A percentile compares a stretch with the other conserved stretches of the same genome.
Conservation (phyloP, 2,888 invertebrate genomes). For the Drosophila differens region DNA sequence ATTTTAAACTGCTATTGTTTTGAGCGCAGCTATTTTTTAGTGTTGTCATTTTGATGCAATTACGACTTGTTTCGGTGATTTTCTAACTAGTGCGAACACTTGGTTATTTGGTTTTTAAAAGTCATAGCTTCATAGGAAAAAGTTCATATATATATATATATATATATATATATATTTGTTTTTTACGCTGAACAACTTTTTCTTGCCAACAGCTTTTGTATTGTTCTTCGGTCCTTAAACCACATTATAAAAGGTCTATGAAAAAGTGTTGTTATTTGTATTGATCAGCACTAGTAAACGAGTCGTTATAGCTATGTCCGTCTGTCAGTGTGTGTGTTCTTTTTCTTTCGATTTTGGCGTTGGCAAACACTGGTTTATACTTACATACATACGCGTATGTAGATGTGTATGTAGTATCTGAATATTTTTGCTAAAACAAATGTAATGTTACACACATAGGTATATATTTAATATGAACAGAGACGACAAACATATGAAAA, state of each 20-base stretch:
- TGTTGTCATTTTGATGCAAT: neutral
- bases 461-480: constrained; percentile 45
- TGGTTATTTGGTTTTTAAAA: neutral
- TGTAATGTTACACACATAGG: constrained; percentile 17
- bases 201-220: too few relatives aligned
- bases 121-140: neutral
- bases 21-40: neutral
- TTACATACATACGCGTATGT: neutral
- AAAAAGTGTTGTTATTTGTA: neutral
- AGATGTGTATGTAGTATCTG: neutral
- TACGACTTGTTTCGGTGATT: neutral
- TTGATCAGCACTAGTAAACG: neutral
- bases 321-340: neutral
- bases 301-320: neutral
- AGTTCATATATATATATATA: neutral
- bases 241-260: neutral
- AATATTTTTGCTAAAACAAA: constrained; percentile 16
- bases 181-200: neutral
- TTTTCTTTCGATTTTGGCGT: neutral
- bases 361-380: constrained; percentile 2
- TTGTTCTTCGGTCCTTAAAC: neutral
- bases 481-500: constrained; percentile 31
- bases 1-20: neutral
- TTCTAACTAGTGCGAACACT: neutral
- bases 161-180: neutral